phyloP scores from a whole-genome alignment of 2,888 invertebrate species.

The Colletes collaris region DNA sequence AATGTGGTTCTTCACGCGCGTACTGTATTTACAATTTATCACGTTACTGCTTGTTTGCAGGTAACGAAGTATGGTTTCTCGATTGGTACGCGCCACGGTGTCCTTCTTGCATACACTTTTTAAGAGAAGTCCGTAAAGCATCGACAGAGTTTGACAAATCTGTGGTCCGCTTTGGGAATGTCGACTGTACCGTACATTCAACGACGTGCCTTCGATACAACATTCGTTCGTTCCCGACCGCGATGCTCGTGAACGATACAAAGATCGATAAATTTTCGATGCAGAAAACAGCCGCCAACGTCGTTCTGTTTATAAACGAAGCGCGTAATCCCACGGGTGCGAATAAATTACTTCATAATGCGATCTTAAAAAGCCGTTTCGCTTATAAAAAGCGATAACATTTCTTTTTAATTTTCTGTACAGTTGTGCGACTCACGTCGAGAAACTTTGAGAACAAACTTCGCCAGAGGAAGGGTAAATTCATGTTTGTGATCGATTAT shows the following conservation, averaged over 20 bases:
- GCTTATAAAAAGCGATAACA: not conserved
- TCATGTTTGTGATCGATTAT: slow-evolving; percentile 89
- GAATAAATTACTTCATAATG: slow-evolving; percentile 29
- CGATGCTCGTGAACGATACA: slow-evolving; percentile 87
- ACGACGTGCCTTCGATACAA: slow-evolving; percentile 86
- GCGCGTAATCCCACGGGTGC: slow-evolving; percentile 84
- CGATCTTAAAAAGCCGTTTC: not conserved
- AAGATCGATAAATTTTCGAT: slow-evolving; percentile 85
- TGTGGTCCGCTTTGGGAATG: slow-evolving; percentile 86
- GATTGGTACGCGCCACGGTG: slow-evolving; percentile 93
- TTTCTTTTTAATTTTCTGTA: slow-evolving; percentile 40
- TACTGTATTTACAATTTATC: not conserved
- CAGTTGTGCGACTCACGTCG: slow-evolving; percentile 85
- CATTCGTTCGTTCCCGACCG: slow-evolving; percentile 88
- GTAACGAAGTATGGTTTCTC: slow-evolving; percentile 85
- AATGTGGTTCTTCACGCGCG: too few relatives aligned
- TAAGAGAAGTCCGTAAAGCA: slow-evolving; percentile 88
- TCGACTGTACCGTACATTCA: slow-evolving; percentile 88
- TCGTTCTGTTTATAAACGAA: slow-evolving; percentile 88
- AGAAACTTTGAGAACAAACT: slow-evolving; percentile 85
- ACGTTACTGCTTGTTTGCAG: slow-evolving; percentile 31
- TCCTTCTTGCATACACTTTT: slow-evolving; percentile 88
- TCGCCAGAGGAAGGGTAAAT: slow-evolving; percentile 83
- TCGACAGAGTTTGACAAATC: slow-evolving; percentile 84
- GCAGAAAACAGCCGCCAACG: slow-evolving; percentile 85